Evolutionary conservation across 1,140 invertebrate genomes (phyloP).

Genomic region (Gryllus bimaculatus): DNA sequence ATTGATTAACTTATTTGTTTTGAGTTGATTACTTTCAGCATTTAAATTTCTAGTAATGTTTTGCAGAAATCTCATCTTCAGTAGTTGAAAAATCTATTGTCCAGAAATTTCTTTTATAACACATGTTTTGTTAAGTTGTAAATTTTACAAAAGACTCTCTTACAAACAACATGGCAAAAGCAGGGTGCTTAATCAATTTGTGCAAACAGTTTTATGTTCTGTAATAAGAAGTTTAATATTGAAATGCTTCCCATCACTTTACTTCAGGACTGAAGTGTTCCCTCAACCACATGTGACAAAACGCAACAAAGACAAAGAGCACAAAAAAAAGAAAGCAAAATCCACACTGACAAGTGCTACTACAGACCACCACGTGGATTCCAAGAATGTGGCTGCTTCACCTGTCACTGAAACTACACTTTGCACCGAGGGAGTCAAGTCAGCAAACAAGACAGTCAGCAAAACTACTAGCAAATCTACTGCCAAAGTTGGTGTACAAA

Average conservation of each 20-base stretch:
- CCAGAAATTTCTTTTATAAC: too few species aligned
- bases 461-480: background rate
- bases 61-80: too few species aligned
- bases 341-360: slow-evolving; percentile 23
- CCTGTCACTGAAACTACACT: background rate
- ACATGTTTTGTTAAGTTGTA: too few species aligned
- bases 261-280: slow-evolving; percentile 33
- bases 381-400: background rate
- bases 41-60: too few species aligned
- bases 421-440: background rate
- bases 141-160: background rate
- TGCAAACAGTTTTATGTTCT: background rate
- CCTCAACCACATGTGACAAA: slow-evolving; percentile 33
- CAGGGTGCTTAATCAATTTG: background rate
- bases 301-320: slow-evolving; percentile 40
- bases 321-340: slow-evolving; percentile 41
- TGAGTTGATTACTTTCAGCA: too few species aligned
- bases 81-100: too few species aligned
- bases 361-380: background rate
- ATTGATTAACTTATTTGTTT: too few species aligned
- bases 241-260: background rate
- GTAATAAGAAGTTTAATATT: background rate
- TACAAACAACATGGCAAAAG: background rate
- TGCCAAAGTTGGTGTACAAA: background rate
- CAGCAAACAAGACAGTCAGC: background rate